These are phyloP conservation scores for Drosophila neotestacea DNA, from an alignment of 2,888 invertebrate species.

Conservation along the genomic window DNA sequence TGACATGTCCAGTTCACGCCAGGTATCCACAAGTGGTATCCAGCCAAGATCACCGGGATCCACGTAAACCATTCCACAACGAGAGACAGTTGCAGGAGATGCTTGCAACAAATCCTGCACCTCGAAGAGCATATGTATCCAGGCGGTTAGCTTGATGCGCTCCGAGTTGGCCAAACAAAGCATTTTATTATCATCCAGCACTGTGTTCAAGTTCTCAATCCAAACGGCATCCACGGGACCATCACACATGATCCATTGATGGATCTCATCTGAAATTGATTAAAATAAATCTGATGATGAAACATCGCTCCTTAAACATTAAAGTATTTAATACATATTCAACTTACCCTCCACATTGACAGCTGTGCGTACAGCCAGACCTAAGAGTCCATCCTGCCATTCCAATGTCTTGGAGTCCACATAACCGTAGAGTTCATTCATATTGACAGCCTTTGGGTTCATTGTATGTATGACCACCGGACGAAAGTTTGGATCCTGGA, in stretches of 20 bases:
- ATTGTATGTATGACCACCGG: constrained; percentile 91
- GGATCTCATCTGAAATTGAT: constrained; percentile 87
- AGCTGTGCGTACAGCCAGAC: constrained; percentile 85
- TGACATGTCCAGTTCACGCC: constrained; percentile 87
- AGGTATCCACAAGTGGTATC: constrained; percentile 92
- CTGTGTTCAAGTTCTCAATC: constrained; percentile 97
- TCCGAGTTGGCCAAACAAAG: constrained; percentile 96
- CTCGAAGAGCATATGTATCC: constrained; percentile 96
- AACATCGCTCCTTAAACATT: too few relatives aligned
- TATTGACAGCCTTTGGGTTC: constrained; percentile 95
- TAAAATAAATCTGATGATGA: too few relatives aligned
- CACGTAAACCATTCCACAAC: constrained; percentile 95
- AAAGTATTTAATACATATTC: too few relatives aligned
- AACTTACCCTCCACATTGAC: constrained; percentile 79
- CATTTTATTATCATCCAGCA: constrained; percentile 97
- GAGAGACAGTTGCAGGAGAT: constrained; percentile 94
- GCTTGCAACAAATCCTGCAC: constrained; percentile 94
- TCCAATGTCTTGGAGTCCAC: constrained; percentile 93
- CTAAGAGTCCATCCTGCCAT: constrained; percentile 96
- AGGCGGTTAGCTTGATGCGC: constrained; percentile 94
- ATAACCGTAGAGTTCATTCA: constrained; percentile 95
- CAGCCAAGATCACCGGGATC: constrained; percentile 94
- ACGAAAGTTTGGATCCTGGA: constrained; percentile 88
- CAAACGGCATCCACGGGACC: constrained; percentile 97
- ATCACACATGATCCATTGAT: constrained; percentile 96